Base-by-base conservation (phyloP, 2,888 invertebrate species). In the Pegoplata infirma region DNA sequence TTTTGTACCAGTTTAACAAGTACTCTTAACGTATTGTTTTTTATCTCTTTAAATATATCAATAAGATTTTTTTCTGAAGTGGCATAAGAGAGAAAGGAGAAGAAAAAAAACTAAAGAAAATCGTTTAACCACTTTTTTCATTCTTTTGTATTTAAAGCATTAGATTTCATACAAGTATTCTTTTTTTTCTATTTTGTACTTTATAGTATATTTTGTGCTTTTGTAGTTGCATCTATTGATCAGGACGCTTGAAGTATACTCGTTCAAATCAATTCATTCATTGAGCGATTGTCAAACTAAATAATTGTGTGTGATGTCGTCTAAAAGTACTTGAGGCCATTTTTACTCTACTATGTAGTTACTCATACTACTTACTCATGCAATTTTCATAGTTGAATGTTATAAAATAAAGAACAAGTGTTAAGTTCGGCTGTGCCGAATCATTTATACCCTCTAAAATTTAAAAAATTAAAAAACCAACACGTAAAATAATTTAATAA, bases 211-310 rank as follows among this genome's bases (percentile, higher is more conserved):
- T 12, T 19, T 49, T 72, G 72, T 1, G 1, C 56, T 44, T 53
- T 61, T 51, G 21, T 32, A 19, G 17, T 56, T 66, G 44, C 51
- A 53, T 59, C n/a, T 14, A 59, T 23, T 46, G 49, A 66, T 74
- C 59, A 55, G 19, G 55, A 55, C 61, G 47, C 46, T 6, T 47
- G 12, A 10, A 67, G 53, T 59, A 14, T 51, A 21, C 32, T 53
- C 32, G 32, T 32, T 32, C n/a, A n/a, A n/a, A n/a, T n/a, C n/a
- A n/a, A n/a, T 66, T 40, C 25, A 44, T 53, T 28, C 56, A 67
- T 59, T 53, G 59, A 66, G 10, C 58, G 28, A 44, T 59, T 74
- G 59, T 59, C 51, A 47, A 53, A 46, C 44, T 17, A 25, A 59
- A 14, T 16, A 64, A 55, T 56, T 46, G 59, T 44, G 10, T 16